These are phyloP conservation scores for Hypomecis atomaria DNA, from an alignment of 2,888 invertebrate genomes.

Conservation along the genomic window DNA sequence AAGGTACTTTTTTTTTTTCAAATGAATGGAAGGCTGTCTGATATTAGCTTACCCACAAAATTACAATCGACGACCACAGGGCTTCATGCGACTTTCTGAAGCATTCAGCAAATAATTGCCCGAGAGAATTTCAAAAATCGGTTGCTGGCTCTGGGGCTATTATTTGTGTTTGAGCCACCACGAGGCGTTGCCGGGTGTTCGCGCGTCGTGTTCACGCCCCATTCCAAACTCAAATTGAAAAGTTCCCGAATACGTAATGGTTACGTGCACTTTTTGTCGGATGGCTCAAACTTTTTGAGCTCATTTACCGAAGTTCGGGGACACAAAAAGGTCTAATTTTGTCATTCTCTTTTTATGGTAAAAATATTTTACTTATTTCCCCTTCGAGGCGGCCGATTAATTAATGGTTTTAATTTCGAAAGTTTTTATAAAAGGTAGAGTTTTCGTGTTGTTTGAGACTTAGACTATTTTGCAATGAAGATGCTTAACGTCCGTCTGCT, in stretches of 20 bases:
- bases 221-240: conserved; percentile 39
- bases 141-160: no score
- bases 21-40: no score
- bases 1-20: no score
- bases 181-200: conserved; percentile 6
- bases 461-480: conserved; percentile 29
- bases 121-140: no score
- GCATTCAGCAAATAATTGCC: no score
- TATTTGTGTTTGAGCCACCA: conserved; percentile 54
- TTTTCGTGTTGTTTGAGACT: conserved; percentile 19
- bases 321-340: conserved; percentile 32
- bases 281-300: conserved; percentile 28
- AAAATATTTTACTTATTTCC: conserved; percentile 32
- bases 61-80: no score
- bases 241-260: conserved; percentile 34
- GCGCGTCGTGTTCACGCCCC: conserved; percentile 19
- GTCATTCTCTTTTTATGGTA: conserved; percentile 31
- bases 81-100: no score
- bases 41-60: no score
- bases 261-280: conserved; percentile 33
- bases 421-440: conserved; percentile 33
- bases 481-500: conserved; percentile 20
- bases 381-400: conserved; percentile 30
- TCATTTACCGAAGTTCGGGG: conserved; percentile 30
- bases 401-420: conserved; percentile 36